Evolutionary conservation across 2,113 vertebrate genomes (phyloP), one percentile per base, ranked within the genome.

Genomic region (Menidia beryllina): DNA sequence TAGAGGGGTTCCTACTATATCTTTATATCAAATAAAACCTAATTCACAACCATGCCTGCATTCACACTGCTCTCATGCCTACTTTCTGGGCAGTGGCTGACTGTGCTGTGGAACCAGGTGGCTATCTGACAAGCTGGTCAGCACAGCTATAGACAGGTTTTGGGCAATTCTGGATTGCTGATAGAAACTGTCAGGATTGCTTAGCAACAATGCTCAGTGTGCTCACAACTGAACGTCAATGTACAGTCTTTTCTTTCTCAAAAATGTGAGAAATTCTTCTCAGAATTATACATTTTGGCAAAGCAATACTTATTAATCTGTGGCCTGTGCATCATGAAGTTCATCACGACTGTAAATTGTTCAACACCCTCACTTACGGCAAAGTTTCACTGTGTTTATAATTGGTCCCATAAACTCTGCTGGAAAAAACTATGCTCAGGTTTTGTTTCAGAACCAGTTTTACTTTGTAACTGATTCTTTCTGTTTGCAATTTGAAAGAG

Each of bases 141-240:
- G 63, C 65, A 74, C 58, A 34, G 72, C 61, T 55, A 59, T 70
- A 69, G 64, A 60, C 77, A 74, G 79, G 68, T 82, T 78, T 75
- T 64, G 80, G 68, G 24, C 57, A 81, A 69, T 59, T 57, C 77
- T 77, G 55, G 65, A 75, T 38, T 34, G 71, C 77, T 55, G 73
- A 84, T 70, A 74, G 82, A 81, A 80, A 83, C 72, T 51, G 66
- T 76, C 69, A 74, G 74, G 51, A 90, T 88, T 86, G 85, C 89
- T 89, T 89, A 90, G 87, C 90, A 91, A 91, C 86, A 86, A 82
- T 82, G 69, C 82, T 75, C 60, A 45, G 59, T 55, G 21, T 45
- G 72, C 20, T 62, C 50, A 67, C 50, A 65, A 61, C 13, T 2
- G 49, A 75, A 49, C 56, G 60, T 13, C 14, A 3, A 59, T 69